A percentile compares a stretch with the other conserved stretches of the same genome.
Conservation (phyloP, 30 jellyfish, hydroid and myxozoan species). For the Aurelia coerulea region DNA sequence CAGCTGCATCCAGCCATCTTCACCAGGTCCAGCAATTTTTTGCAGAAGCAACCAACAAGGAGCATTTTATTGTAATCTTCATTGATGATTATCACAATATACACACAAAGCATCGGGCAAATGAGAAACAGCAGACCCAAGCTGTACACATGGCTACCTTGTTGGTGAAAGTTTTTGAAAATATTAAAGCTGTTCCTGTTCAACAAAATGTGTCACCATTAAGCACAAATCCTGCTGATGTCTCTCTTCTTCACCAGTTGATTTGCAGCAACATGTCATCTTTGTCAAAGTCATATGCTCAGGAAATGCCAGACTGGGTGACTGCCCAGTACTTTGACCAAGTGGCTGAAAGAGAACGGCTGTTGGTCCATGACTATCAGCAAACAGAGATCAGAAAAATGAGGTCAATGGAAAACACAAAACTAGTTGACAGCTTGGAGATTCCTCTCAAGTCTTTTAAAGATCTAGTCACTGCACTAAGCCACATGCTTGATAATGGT, state of each 20-base stretch:
- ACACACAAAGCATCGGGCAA: constrained; percentile 20
- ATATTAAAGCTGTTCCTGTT: constrained; percentile 1
- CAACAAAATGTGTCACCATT: not conserved
- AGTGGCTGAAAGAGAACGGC: constrained; percentile 3
- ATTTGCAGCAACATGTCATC: not conserved
- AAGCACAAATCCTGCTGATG: constrained; percentile 23
- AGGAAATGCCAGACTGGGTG: constrained; percentile 31
- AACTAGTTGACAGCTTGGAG: constrained; percentile 18
- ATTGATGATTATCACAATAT: constrained; percentile 39
- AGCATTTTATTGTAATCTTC: constrained; percentile 23
- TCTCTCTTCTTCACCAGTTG: not conserved
- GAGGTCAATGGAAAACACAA: constrained; percentile 29
- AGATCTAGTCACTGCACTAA: not conserved
- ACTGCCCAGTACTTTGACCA: constrained; percentile 29
- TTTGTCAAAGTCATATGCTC: constrained; percentile 29
- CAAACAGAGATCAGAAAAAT: constrained; percentile 12
- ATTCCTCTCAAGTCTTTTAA: constrained; percentile 1
- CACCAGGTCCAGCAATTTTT: constrained; percentile 10
- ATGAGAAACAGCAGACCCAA: constrained; percentile 19
- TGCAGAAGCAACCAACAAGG: constrained; percentile 24
- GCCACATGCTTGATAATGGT: constrained; percentile 54
- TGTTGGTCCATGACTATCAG: constrained; percentile 6
- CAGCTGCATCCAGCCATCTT: constrained; percentile 28
- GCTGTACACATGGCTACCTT: constrained; percentile 28
- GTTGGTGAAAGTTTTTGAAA: constrained; percentile 13